These are phyloP conservation scores for Psilanteris sp. DNA, from an alignment of 1,140 invertebrate species.

Conservation along the genomic window DNA sequence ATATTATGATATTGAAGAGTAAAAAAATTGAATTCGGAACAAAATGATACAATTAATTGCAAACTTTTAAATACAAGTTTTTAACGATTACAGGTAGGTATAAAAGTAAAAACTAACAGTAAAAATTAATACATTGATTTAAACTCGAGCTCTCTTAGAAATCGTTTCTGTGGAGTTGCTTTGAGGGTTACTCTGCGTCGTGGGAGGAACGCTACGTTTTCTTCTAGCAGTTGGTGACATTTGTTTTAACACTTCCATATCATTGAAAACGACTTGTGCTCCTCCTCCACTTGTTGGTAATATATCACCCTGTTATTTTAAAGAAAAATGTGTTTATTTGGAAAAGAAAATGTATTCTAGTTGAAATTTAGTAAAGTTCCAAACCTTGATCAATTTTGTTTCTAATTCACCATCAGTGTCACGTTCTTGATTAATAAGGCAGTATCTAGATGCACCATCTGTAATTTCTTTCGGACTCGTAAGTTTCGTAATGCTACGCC, in stretches of 20 bases:
- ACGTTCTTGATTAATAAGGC: slow-evolving; percentile 93
- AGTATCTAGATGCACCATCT: slow-evolving; percentile 89
- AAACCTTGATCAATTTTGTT: slow-evolving; percentile 94
- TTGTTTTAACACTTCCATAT: slow-evolving; percentile 95
- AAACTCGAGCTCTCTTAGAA: slow-evolving; percentile 71
- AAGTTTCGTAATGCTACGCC: slow-evolving; percentile 91
- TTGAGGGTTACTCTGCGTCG: slow-evolving; percentile 46
- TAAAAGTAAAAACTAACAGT: slow-evolving; percentile 9
- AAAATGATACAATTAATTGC: too few relatives aligned
- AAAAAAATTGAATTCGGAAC: too few relatives aligned
- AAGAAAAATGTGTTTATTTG: too few relatives aligned
- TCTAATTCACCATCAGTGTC: slow-evolving; percentile 95
- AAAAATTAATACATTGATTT: slow-evolving; percentile 14
- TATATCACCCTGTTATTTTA: slow-evolving; percentile 94
- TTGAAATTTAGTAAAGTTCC: too few relatives aligned
- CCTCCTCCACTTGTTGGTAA: slow-evolving; percentile 95
- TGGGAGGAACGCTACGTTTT: slow-evolving; percentile 71
- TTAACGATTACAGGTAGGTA: slow-evolving; percentile 4
- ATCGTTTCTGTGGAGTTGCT: slow-evolving; percentile 49
- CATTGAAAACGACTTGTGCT: slow-evolving; percentile 96
- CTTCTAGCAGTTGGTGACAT: slow-evolving; percentile 84
- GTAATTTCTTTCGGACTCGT: slow-evolving; percentile 81
- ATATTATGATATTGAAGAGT: too few relatives aligned
- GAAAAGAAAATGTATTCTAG: too few relatives aligned
- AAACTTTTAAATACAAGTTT: slow-evolving; percentile 20